phyloP scores from a whole-genome alignment of 2,797 vertebrate genomes.

The Hoplostethus atlanticus region DNA sequence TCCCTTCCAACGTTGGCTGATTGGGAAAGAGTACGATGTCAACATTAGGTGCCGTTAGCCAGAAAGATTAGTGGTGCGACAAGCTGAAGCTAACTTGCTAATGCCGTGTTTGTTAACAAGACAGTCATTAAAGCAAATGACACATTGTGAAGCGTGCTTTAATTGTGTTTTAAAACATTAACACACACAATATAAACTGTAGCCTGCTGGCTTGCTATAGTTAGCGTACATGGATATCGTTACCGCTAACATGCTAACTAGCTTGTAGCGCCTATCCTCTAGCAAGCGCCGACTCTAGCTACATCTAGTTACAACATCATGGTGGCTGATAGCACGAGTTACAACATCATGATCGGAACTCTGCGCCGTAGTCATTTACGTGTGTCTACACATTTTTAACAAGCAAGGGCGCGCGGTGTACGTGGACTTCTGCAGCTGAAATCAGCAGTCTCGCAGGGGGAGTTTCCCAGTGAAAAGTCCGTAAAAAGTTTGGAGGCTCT shows the following conservation, averaged over 20 bases:
- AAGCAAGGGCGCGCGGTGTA: neutral
- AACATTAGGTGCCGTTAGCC: neutral
- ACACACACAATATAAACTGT: fast-evolving
- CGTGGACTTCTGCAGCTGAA: neutral
- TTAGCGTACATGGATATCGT: too few species aligned
- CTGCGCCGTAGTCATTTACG: neutral
- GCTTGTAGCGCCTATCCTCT: neutral
- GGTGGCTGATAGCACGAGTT: slow-evolving; percentile 36
- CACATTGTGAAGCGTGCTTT: fast-evolving
- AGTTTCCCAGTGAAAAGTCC: slow-evolving; percentile 17
- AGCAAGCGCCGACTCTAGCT: too few species aligned
- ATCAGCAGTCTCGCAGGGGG: neutral
- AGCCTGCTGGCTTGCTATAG: neutral
- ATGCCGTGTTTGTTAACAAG: neutral
- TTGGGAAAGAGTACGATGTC: neutral
- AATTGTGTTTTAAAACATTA: too few species aligned
- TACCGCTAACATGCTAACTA: too few species aligned
- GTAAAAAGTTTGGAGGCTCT: slow-evolving; percentile 21
- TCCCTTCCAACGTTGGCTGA: too few species aligned
- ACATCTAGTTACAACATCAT: slow-evolving; percentile 16
- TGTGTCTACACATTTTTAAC: neutral
- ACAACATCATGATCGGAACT: neutral
- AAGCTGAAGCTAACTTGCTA: neutral
- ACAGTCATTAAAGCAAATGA: neutral
- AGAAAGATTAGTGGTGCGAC: neutral